Percentiles rank a stretch among this genome's conserved stretches.
Evolutionary conservation across 1,140 invertebrate genomes (phyloP).

Genomic region (Laupala kohalensis): DNA sequence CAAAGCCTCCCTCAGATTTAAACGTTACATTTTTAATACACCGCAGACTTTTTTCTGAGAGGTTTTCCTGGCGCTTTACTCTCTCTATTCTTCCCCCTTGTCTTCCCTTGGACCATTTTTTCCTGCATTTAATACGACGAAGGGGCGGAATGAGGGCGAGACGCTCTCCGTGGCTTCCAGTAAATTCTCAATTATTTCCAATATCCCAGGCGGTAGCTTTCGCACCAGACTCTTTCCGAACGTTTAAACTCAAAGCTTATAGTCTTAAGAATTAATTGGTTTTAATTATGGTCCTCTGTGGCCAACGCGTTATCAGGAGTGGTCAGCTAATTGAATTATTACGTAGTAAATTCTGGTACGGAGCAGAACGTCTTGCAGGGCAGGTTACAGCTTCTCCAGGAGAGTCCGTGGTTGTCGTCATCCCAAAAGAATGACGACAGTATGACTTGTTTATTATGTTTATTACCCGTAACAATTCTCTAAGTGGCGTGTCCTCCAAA

Average conservation of each 20-base stretch:
- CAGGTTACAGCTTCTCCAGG: background rate
- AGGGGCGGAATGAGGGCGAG: background rate
- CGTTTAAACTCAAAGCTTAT: background rate
- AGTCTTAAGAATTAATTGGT: background rate
- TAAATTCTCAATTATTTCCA: background rate
- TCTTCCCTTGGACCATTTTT: background rate
- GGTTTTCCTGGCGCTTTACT: background rate
- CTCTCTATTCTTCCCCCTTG: background rate
- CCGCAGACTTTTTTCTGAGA: background rate
- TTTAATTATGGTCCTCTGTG: background rate
- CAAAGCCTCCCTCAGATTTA: background rate
- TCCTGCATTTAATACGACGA: background rate
- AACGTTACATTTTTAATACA: background rate
- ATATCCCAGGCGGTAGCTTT: background rate
- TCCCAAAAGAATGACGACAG: too few species aligned
- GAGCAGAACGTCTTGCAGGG: background rate
- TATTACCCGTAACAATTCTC: too few species aligned
- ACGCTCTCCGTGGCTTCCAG: background rate
- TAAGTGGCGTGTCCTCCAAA: too few species aligned
- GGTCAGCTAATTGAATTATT: background rate
- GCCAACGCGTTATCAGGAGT: background rate
- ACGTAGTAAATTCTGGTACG: background rate
- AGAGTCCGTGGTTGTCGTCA: too few species aligned
- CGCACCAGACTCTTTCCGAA: background rate
- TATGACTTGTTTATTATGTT: too few species aligned